phyloP scores from a whole-genome alignment of 2,113 vertebrate species.

The Lepus timidus region DNA sequence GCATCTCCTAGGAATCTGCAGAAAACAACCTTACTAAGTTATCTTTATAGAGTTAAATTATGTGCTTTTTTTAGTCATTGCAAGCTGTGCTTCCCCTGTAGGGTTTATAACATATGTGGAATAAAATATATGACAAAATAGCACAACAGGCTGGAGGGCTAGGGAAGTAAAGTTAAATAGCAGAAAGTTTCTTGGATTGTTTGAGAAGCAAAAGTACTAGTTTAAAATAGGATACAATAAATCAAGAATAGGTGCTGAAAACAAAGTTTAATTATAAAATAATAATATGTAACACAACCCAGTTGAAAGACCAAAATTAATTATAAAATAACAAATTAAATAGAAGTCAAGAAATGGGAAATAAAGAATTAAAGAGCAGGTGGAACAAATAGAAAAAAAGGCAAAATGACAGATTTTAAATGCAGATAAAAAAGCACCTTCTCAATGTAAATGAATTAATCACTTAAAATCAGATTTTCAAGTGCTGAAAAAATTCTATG shows the following conservation, averaged over 20 bases:
- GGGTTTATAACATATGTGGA: conserved; percentile 67
- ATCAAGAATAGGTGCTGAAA: conserved; percentile 32
- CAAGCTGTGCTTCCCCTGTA: conserved; percentile 74
- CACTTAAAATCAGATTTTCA: neutral
- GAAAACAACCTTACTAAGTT: conserved; percentile 66
- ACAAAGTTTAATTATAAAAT: conserved; percentile 10
- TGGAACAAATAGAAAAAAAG: neutral
- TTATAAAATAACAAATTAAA: neutral
- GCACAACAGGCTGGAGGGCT: conserved; percentile 21
- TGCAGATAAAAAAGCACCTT: neutral
- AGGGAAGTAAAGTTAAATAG: conserved; percentile 62
- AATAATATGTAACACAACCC: neutral
- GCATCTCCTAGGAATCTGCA: conserved; percentile 61
- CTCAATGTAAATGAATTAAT: conserved; percentile 12
- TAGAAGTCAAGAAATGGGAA: neutral
- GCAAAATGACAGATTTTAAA: neutral
- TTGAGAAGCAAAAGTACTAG: conserved; percentile 34
- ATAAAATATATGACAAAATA: conserved; percentile 73
- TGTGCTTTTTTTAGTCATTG: conserved; percentile 64
- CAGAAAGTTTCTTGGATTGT: conserved; percentile 46
- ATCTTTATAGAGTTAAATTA: conserved; percentile 60
- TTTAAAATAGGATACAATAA: conserved; percentile 30
- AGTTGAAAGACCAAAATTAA: conserved; percentile 41
- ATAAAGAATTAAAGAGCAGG: neutral
- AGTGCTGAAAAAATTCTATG: neutral